Conservation (phyloP, 1,140 invertebrate genomes). For the Apis cerana region DNA sequence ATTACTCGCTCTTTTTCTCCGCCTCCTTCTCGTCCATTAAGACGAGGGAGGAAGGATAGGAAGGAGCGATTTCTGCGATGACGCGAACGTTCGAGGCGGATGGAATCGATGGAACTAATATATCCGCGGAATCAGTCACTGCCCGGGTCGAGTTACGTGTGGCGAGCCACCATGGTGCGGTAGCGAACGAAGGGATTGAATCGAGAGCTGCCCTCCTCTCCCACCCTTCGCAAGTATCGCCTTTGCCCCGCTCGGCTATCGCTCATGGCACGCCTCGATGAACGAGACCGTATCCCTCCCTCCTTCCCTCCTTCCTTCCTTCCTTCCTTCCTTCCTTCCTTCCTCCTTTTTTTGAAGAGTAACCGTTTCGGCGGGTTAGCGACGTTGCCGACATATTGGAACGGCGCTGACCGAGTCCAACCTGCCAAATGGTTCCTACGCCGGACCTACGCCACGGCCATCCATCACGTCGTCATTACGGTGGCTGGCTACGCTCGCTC, state of each 20-base stretch:
- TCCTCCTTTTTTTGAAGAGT: conserved; percentile 32
- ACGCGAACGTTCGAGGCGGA: conserved; percentile 45
- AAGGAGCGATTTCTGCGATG: conserved; percentile 4
- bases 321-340: conserved; percentile 24
- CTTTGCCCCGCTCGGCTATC: conserved; percentile 60
- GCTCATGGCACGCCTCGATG: conserved; percentile 71
- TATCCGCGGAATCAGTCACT: conserved; percentile 68
- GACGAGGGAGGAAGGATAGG: not conserved
- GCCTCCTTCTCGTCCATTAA: conserved; percentile 50
- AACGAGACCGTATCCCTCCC: conserved; percentile 50
- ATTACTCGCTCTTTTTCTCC: conserved; percentile 57
- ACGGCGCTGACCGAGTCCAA: conserved; percentile 41
- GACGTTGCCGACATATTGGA: conserved; percentile 69
- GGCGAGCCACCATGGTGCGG: conserved; percentile 17
- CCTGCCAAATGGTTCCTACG: conserved; percentile 56
- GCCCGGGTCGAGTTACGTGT: conserved; percentile 30
- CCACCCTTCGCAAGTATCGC: not conserved
- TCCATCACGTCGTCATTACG: conserved; percentile 75
- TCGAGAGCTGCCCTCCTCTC: conserved; percentile 36
- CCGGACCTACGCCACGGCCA: conserved; percentile 55
- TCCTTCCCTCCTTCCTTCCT: conserved; percentile 8
- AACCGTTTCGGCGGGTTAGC: conserved; percentile 32
- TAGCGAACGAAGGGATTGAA: conserved; percentile 61
- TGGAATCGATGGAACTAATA: conserved; percentile 70
- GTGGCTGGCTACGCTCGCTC: conserved; percentile 54